Evolutionary conservation across 2,888 invertebrate species (phyloP), one percentile per base, ranked within the genome.

Genomic region (Apodemia mormo): DNA sequence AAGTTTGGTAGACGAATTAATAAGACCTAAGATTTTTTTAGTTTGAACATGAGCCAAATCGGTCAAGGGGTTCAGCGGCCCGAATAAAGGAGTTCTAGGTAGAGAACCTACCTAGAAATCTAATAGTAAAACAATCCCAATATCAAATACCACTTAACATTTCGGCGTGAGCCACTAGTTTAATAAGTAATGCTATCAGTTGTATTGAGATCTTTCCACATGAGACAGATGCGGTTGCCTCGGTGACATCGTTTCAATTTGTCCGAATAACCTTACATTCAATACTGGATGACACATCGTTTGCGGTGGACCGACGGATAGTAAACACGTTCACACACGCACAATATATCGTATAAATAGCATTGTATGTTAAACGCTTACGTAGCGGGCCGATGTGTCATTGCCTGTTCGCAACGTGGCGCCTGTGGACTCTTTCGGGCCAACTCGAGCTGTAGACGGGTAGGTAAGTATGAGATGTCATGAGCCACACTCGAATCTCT

Each of bases 211-310:
- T 71, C 69, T 54, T 52, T 68, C 49, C n/a, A 49, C 65, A 64
- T 29, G 40, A 45, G 33, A 52, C 22, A 43, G 12, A 22, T 37
- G 66, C 66, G 52, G 49, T 68, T 54, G 52, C 65, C 71, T 73
- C 73, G 73, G 78, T 80, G 79, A 79, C 81, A 84, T 80, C 80
- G 80, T 82, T 87, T 82, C 80, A 80, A 84, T 85, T 85, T 82
- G 85, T 82, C 79, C 81, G 83, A 86, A 88, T 87, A 88, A 86
- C 85, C 85, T 84, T 82, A 85, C 85, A 86, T 86, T 85, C 82
- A 87, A 88, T 85, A 85, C 74, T 76, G 84, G 85, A 87, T 92
- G 91, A 92, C 91, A 91, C 92, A 91, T 87, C 87, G 85, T 82
- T 87, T 83, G 90, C 83, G 84, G 85, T 83, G 85, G 85, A 82